Evolutionary conservation across 92 coral and sea anemone species (phyloP).

Genomic region (Blastomussa wellsi): DNA sequence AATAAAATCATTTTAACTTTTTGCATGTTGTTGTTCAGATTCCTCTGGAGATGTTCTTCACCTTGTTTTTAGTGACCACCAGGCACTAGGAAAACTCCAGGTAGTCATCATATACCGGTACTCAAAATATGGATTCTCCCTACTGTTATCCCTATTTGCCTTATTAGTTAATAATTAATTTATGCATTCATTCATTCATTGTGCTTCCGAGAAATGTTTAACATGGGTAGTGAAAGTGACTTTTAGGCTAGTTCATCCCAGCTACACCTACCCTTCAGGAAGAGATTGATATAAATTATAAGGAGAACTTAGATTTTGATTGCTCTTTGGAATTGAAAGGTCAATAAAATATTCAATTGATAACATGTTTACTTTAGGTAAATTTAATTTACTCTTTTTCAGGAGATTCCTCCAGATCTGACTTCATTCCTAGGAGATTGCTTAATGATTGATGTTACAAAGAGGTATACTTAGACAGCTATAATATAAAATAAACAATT

Average conservation of each 20-base stretch:
- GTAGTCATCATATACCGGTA: neutral
- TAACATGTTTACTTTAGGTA: neutral
- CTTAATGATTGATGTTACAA: constrained; percentile 66
- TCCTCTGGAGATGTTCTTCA: constrained; percentile 67
- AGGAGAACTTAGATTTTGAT: neutral
- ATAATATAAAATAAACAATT: neutral
- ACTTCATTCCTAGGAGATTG: constrained; percentile 78
- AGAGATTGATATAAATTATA: too few relatives aligned
- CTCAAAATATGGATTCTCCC: neutral
- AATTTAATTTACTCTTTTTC: neutral
- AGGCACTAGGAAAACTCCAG: constrained; percentile 36
- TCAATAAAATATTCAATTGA: too few relatives aligned
- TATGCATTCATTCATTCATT: too few relatives aligned
- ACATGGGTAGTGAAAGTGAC: too few relatives aligned
- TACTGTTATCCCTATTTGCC: neutral
- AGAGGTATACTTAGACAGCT: constrained; percentile 50
- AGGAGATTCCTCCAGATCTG: constrained; percentile 80
- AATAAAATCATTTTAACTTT: neutral
- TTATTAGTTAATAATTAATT: too few relatives aligned
- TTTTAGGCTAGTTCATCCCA: too few relatives aligned
- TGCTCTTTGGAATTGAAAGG: neutral
- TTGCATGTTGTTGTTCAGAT: constrained; percentile 42
- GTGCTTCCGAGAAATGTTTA: too few relatives aligned
- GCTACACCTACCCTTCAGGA: too few relatives aligned
- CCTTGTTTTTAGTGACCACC: constrained; percentile 68